Evolutionary conservation across 2,797 vertebrate genomes (phyloP), one percentile per base, ranked within the genome.

Genomic region (Lycodopsis pacificus): DNA sequence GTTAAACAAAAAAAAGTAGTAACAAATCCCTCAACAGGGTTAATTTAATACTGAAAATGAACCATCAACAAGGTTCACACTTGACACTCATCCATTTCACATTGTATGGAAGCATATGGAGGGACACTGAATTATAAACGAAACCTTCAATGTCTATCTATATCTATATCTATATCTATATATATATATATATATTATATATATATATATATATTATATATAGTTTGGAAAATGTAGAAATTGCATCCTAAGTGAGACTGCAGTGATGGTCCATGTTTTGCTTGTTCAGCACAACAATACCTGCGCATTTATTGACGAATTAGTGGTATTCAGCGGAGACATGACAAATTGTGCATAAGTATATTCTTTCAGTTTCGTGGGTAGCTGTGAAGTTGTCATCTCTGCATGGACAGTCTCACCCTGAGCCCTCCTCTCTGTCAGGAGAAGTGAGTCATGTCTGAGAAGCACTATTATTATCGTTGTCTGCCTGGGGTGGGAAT

Each of bases 381-480:
- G 67, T 63, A 80, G 77, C 65, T 81, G 80, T 70, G 68, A 84
- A 87, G 85, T 71, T 86, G 82, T 90, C 88, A 81, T 89, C 71
- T 89, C 74, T 44, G 80, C 85, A 76, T 66, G 72, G 88, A 80
- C 82, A 66, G 85, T 80, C 84, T 90, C 75, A 86, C 71, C 65
- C 82, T 42, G 51, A 86, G 69, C 77, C 63, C 40, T 58, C 62
- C 34, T 74, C 67, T 73, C 75, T 74, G 80, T 67, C 86, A 90
- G 68, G 81, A 88, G 77, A 72, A 69, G 62, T 89, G 89, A 94
- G 83, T 94, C 92, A 93, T 59, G 89, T 93, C 91, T 92, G 80
- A 79, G 72, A 84, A 85, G 82, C 66, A 83, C 83, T 84, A 83
- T 91, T 88, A 92, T 93, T 91, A 91, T 49, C 48, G 49, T 25